Conservation (phyloP, 2,113 vertebrate species). For the Stigmatopora argus region DNA sequence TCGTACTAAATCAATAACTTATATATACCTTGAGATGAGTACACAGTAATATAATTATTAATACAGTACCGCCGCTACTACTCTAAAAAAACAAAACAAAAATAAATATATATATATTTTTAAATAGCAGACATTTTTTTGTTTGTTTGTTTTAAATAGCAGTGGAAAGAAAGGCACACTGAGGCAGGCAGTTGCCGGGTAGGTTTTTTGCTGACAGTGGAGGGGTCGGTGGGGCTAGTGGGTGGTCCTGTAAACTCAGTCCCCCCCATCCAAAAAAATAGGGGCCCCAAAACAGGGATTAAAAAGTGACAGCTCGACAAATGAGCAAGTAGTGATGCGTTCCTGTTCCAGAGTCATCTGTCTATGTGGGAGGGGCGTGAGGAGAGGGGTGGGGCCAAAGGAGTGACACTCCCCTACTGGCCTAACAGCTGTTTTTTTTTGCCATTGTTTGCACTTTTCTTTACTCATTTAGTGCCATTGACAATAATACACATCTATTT, state of each 20-base stretch:
- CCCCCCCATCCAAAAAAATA: slow-evolving; percentile 57
- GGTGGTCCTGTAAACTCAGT: slow-evolving; percentile 72
- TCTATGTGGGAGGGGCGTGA: slow-evolving; percentile 65
- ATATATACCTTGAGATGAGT: slow-evolving; percentile 98
- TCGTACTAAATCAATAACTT: slow-evolving; percentile 92
- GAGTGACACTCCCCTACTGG: slow-evolving; percentile 42
- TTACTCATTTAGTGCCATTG: too few relatives aligned
- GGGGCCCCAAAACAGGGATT: slow-evolving; percentile 82
- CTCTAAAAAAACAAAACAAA: slow-evolving; percentile 91
- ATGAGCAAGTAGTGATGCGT: slow-evolving; percentile 88
- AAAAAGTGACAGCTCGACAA: slow-evolving; percentile 96
- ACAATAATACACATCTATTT: too few relatives aligned
- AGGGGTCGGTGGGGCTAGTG: slow-evolving; percentile 37
- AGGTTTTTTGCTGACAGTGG: slow-evolving; percentile 83
- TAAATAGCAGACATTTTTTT: slow-evolving; percentile 70
- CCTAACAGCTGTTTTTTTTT: slow-evolving; percentile 54
- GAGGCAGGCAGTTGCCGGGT: slow-evolving; percentile 38
- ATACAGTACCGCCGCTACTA: slow-evolving; percentile 96
- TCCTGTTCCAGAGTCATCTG: slow-evolving; percentile 89
- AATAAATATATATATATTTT: slow-evolving; percentile 82
- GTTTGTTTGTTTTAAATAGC: slow-evolving; percentile 81
- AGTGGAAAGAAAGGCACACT: slow-evolving; percentile 95
- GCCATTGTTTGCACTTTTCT: slow-evolving; percentile 54
- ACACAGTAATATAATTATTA: slow-evolving; percentile 88
- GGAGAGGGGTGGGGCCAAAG: slow-evolving; percentile 55